Evolutionary conservation across 2,113 vertebrate species (phyloP).

Genomic region (Danio rerio): GRCz12tu NC_133196.1:15883501-15884000

Average conservation of each 20-base stretch:
- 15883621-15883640: background rate
- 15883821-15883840: background rate
- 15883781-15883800: background rate
- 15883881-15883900: constrained; percentile 76
- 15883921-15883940: constrained; percentile 95
- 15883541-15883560: background rate
- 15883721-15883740: constrained; percentile 4
- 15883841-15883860: background rate
- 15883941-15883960: constrained; percentile 98
- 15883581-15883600: background rate
- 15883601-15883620: background rate
- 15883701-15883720: background rate
- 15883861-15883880: background rate
- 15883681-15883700: background rate
- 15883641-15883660: background rate
- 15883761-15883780: constrained; percentile 8
- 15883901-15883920: constrained; percentile 94
- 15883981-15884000: constrained; percentile 96
- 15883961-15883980: constrained; percentile 94
- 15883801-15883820: constrained; percentile 14
- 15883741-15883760: constrained; percentile 31
- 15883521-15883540: background rate
- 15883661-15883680: background rate
- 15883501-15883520: background rate
- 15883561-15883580: background rate